Conservation (phyloP, 2,888 invertebrate species). For the Hyposoter didymator region DNA sequence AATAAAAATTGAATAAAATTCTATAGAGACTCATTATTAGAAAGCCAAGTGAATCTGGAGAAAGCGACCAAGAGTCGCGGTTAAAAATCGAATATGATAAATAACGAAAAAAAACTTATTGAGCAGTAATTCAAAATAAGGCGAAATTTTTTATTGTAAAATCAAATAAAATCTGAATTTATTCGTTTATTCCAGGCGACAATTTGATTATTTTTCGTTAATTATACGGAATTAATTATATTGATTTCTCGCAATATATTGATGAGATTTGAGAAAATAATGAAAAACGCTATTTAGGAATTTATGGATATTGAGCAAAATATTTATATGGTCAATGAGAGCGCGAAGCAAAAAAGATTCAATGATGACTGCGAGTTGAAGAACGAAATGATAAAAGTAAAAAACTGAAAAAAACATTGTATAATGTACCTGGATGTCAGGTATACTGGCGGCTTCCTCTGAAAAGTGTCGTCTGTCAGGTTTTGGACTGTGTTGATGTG, state of each 20-base stretch:
- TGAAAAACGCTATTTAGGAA: background rate
- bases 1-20: constrained; percentile 18
- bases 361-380: background rate
- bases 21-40: constrained; percentile 43
- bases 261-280: background rate
- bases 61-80: constrained; percentile 24
- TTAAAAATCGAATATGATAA: constrained; percentile 3
- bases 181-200: background rate
- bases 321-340: background rate
- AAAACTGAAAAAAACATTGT: constrained; percentile 70
- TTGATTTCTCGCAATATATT: background rate
- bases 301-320: background rate
- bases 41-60: constrained; percentile 43
- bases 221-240: no score
- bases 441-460: constrained; percentile 93
- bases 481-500: constrained; percentile 87
- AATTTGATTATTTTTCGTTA: no score
- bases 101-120: background rate
- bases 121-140: background rate
- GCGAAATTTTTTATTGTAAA: background rate
- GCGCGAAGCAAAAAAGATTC: background rate
- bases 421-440: constrained; percentile 92
- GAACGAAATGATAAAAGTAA: constrained; percentile 31
- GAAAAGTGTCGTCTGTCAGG: constrained; percentile 94
- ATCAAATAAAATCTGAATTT: background rate